Percentiles rank a stretch among this genome's conserved stretches.
phyloP scores from a whole-genome alignment of 2,797 vertebrate genomes.

The Cryptoblepharus egeriae region DNA sequence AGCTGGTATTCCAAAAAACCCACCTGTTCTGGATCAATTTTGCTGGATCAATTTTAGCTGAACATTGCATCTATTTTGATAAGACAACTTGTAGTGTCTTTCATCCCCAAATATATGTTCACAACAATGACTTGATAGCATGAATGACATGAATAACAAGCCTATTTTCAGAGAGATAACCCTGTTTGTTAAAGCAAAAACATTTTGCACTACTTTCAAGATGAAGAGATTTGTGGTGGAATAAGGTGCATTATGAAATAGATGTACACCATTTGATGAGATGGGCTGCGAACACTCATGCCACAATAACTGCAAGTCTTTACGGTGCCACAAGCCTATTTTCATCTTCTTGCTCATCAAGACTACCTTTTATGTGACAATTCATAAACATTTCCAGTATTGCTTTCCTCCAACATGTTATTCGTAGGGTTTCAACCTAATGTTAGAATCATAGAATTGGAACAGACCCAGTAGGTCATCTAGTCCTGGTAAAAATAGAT shows the following conservation, averaged over 20 bases:
- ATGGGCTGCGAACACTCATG: not conserved
- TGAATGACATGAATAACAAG: not conserved
- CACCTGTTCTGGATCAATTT: no score
- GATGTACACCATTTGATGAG: not conserved
- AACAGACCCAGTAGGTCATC: no score
- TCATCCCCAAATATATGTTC: not conserved
- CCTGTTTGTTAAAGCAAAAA: not conserved
- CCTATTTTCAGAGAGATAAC: not conserved
- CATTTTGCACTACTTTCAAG: not conserved
- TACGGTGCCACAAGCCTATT: not conserved
- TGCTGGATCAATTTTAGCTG: no score
- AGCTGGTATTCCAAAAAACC: no score
- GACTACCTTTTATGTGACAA: not conserved
- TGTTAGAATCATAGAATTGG: no score
- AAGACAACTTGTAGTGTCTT: not conserved
- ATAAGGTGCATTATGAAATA: not conserved
- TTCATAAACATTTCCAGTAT: not conserved
- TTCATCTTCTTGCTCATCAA: not conserved
- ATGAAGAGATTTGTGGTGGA: not conserved
- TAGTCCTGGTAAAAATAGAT: slow-evolving; percentile 19
- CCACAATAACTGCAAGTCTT: not conserved
- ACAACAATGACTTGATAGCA: not conserved
- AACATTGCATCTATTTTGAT: not conserved
- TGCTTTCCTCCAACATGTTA: not conserved
- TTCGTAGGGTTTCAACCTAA: not conserved